phyloP scores from a whole-genome alignment of 1,140 invertebrate species.

The honey bee (Apis mellifera) region Amel_HAv3.1 CM009934.2:10742001-10742500 shows the following conservation, averaged over 20 bases:
- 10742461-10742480: conserved; percentile 8
- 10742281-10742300: too few species aligned
- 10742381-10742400: conserved; percentile 44
- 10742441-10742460: conserved; percentile 30
- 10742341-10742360: conserved; percentile 40
- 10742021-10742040: conserved; percentile 5
- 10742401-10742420: conserved; percentile 50
- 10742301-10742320: too few species aligned
- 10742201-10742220: background rate
- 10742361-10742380: conserved; percentile 35
- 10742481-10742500: conserved; percentile 44
- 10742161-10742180: background rate
- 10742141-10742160: too few species aligned
- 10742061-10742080: conserved; percentile 26
- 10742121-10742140: too few species aligned
- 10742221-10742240: too few species aligned
- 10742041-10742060: background rate
- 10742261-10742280: too few species aligned
- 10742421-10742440: conserved; percentile 69
- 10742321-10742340: background rate
- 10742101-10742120: conserved; percentile 17
- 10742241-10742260: too few species aligned
- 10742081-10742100: background rate
- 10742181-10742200: conserved; percentile 17
- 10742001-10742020: conserved; percentile 5